Base-by-base conservation (phyloP, 2,797 vertebrate genomes). In the Carapus acus region DNA sequence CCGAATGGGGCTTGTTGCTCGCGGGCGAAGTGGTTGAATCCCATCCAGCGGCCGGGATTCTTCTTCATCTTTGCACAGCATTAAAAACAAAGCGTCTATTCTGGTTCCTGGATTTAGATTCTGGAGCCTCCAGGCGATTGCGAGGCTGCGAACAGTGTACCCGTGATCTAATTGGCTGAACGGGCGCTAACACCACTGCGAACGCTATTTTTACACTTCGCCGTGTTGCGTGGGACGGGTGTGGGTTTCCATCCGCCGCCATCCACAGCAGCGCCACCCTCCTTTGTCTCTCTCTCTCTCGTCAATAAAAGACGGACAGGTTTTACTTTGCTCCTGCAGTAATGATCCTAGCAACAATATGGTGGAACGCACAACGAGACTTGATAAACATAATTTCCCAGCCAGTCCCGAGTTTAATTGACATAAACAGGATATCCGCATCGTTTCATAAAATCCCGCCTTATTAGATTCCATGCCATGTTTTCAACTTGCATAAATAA, bases 81-180 rank as follows among this genome's bases (percentile, higher is more conserved):
- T 76, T 62, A 51, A 33, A 72, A 68, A 65, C 49, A 49, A 61
- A 61, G 56, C 43, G 58, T 68, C 57, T 65, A 49, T 27, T 58
- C 54, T 24, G 34, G 64, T 51, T 48, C 11, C 20, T 43, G 15
- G 43, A 52, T 61, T 40, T 14, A 41, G 43, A 2, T 48, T 36
- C 64, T 65, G 15, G 55, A 71, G 67, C 62, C 42, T 58, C 54
- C 20, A 15, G 31, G 14, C 6, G 31, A 33, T 13, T 33, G 8
- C 9, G 31, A 33, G 11, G 8, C 31, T 33, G 8, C 31, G 14
- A 33, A 33, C 6, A 33, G 8, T 11, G 14, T 33, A 66, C 77
- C 67, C 47, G 33, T 17, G 49, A 43, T 49, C 54, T 76, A 71
- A 83, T 78, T 69, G 69, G 65, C 72, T 51, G 13, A 29, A n/a